Conservation (phyloP, 2,797 vertebrate species). For the Sebastes nivosus region DNA sequence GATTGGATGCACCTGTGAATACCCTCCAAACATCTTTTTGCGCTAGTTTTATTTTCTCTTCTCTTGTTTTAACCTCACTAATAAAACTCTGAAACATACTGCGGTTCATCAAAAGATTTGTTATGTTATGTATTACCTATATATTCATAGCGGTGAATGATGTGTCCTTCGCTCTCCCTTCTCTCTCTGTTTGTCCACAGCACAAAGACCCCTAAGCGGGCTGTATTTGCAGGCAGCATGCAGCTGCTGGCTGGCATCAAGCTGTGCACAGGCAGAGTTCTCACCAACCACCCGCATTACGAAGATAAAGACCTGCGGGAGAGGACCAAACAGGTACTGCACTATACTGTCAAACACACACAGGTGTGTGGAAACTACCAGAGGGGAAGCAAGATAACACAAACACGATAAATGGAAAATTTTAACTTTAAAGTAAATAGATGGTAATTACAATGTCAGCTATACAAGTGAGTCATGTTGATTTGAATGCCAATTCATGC, state of each 20-base stretch:
- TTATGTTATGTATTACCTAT: neutral
- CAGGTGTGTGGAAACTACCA: neutral
- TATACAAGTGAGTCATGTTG: neutral
- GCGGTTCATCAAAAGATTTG: neutral
- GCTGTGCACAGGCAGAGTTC: slow-evolving; percentile 93
- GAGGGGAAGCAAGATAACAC: slow-evolving; percentile 14
- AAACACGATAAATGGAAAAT: slow-evolving; percentile 6
- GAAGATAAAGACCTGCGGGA: slow-evolving; percentile 94
- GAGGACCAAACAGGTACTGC: slow-evolving; percentile 90
- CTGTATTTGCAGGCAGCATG: slow-evolving; percentile 98
- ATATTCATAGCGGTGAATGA: slow-evolving; percentile 4
- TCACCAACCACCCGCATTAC: slow-evolving; percentile 98
- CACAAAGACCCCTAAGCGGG: slow-evolving; percentile 88
- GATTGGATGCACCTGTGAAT: slow-evolving; percentile 17
- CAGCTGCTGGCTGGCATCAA: slow-evolving; percentile 97
- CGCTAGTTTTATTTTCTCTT: neutral
- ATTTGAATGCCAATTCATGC: neutral
- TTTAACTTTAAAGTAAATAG: neutral
- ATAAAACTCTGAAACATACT: neutral
- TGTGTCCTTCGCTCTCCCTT: neutral
- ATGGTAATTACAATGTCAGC: slow-evolving; percentile 1
- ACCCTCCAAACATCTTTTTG: neutral
- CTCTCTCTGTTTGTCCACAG: slow-evolving; percentile 73
- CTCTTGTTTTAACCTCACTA: neutral
- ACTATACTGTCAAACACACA: neutral